Percentiles rank a stretch among this genome's conserved stretches.
Conservation (phyloP, 2,113 vertebrate genomes). For the Tychaedon coryphoeus region DNA sequence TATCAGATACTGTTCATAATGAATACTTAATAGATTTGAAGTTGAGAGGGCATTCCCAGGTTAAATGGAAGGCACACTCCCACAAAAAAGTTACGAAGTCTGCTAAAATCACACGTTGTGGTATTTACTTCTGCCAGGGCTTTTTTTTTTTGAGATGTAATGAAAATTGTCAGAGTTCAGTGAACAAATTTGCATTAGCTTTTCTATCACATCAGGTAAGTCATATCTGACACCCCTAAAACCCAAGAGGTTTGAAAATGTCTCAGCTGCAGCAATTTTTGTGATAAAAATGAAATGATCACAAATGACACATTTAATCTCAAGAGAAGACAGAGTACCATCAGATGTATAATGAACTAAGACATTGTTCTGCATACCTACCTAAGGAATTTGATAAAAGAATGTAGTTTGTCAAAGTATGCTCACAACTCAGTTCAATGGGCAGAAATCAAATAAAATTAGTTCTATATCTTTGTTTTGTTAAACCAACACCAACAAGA, state of each 20-base stretch:
- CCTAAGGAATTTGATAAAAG: neutral
- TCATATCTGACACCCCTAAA: neutral
- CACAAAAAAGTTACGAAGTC: neutral
- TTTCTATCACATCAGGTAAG: neutral
- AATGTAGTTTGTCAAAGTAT: neutral
- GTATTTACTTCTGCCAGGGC: neutral
- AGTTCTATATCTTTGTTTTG: neutral
- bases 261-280: neutral
- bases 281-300: neutral
- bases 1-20: neutral
- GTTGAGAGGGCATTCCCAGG: neutral
- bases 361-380: neutral
- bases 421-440: neutral
- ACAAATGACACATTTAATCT: neutral
- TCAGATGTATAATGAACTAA: neutral
- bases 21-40: neutral
- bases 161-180: slow-evolving; percentile 7
- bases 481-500: neutral
- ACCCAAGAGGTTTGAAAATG: neutral
- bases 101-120: neutral
- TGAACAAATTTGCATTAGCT: neutral
- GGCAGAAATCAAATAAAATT: neutral
- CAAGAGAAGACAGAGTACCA: neutral
- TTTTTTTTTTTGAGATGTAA: neutral
- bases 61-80: neutral